These are phyloP conservation scores for Thalassarche chlororhynchos DNA, from an alignment of 2,113 vertebrate species.

Conservation along the genomic window DNA sequence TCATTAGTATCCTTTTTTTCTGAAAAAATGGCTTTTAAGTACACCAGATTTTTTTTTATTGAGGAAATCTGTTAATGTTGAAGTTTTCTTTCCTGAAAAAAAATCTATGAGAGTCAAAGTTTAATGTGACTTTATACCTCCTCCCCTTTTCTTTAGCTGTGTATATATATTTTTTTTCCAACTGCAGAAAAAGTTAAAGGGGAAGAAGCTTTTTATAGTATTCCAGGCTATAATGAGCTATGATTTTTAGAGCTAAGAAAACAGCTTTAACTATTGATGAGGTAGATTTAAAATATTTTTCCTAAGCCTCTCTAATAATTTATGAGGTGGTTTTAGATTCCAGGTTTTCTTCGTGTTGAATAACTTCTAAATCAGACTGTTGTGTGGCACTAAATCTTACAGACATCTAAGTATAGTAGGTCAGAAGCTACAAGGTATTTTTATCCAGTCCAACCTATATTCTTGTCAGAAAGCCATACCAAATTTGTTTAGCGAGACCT, in stretches of 20 bases:
- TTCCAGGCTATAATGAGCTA: conserved; percentile 7
- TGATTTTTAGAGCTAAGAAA: conserved; percentile 52
- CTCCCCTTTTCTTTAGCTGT: not conserved
- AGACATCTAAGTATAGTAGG: conserved; percentile 58
- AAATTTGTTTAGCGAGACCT: conserved; percentile 49
- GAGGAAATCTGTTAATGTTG: not conserved
- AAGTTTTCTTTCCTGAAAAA: not conserved
- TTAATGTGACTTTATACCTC: not conserved
- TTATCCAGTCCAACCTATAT: conserved; percentile 68
- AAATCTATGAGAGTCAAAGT: not conserved
- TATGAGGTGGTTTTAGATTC: conserved; percentile 55
- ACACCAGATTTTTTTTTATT: not conserved
- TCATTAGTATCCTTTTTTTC: not conserved
- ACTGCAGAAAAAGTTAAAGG: not conserved
- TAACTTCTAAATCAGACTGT: conserved; percentile 59
- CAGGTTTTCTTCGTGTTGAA: conserved; percentile 47
- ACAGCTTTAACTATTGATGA: conserved; percentile 41
- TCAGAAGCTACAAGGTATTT: conserved; percentile 62
- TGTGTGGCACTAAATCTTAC: conserved; percentile 18
- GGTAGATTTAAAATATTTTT: conserved; percentile 54
- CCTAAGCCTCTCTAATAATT: conserved; percentile 41
- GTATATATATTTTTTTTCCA: not conserved
- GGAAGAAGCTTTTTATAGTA: conserved; percentile 20
- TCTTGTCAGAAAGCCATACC: conserved; percentile 48
- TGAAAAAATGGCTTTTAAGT: not conserved